Evolutionary conservation across 2,797 vertebrate species (phyloP).

Genomic region (Dromococcyx pavoninus): DNA sequence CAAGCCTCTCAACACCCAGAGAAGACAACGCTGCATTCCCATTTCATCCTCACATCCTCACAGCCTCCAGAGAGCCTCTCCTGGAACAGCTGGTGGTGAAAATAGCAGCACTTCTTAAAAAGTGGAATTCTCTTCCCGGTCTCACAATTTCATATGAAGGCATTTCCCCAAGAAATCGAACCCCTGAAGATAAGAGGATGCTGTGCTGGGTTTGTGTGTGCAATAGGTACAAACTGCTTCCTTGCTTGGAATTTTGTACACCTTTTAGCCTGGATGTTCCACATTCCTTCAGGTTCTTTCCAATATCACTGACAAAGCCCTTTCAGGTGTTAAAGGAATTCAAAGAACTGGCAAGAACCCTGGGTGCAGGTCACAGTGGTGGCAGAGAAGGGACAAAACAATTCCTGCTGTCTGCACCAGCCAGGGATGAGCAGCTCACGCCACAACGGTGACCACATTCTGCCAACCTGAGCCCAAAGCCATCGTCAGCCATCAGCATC

Average conservation of each 20-base stretch:
- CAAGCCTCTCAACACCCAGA: not conserved
- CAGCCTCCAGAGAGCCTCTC: no score
- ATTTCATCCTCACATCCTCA: not conserved
- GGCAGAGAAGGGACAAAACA: not conserved
- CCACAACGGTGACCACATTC: rapidly evolving
- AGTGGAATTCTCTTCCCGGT: not conserved
- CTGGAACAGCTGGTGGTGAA: no score
- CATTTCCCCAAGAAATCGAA: not conserved
- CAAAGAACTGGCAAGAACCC: not conserved
- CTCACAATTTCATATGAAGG: rapidly evolving
- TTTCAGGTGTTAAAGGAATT: not conserved
- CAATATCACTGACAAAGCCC: not conserved
- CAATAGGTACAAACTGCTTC: not conserved
- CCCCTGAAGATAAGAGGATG: not conserved
- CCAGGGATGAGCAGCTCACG: not conserved
- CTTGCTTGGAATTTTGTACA: not conserved
- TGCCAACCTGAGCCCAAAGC: not conserved
- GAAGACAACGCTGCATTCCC: no score
- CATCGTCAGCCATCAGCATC: rapidly evolving
- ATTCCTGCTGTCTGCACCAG: not conserved
- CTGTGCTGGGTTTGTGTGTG: not conserved
- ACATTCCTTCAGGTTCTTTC: not conserved
- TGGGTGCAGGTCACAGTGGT: not conserved
- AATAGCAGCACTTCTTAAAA: not conserved
- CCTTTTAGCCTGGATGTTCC: not conserved